These are phyloP conservation scores for Dastarcus helophoroides DNA, from an alignment of 2,888 invertebrate genomes.

Conservation along the genomic window DNA sequence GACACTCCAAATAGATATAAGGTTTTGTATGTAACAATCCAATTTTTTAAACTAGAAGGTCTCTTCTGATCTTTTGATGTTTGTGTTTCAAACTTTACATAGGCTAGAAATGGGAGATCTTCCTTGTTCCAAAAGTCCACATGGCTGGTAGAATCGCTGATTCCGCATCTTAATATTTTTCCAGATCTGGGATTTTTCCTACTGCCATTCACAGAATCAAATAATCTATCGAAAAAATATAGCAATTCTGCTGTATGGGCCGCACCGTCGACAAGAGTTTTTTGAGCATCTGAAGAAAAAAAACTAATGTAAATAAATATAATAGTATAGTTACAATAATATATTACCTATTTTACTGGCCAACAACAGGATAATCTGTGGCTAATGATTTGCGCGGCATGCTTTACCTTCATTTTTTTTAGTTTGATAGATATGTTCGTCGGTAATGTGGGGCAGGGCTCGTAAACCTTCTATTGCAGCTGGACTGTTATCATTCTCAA, in stretches of 20 bases:
- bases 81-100: slow-evolving; percentile 7
- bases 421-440: slow-evolving; percentile 14
- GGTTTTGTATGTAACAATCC: too few species aligned
- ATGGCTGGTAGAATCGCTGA: slow-evolving; percentile 6
- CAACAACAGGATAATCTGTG: neutral
- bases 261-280: slow-evolving; percentile 1
- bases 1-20: too few species aligned
- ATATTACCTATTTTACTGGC: neutral
- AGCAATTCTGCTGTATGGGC: slow-evolving; percentile 8
- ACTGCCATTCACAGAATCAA: slow-evolving; percentile 10
- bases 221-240: slow-evolving; percentile 9
- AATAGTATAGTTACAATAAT: too few species aligned
- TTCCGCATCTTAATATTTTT: slow-evolving; percentile 6
- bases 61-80: slow-evolving; percentile 4
- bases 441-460: slow-evolving; percentile 20
- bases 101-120: slow-evolving; percentile 5
- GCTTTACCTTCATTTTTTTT: slow-evolving; percentile 15
- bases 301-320: too few species aligned
- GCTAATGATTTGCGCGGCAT: slow-evolving; percentile 3
- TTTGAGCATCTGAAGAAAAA: neutral
- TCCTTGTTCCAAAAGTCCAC: slow-evolving; percentile 9
- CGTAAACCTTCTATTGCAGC: slow-evolving; percentile 1
- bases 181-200: slow-evolving; percentile 1
- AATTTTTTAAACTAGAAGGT: slow-evolving; percentile 4
- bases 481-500: neutral